phyloP scores from a whole-genome alignment of 2,888 invertebrate species.

The Megamerina dolium region DNA sequence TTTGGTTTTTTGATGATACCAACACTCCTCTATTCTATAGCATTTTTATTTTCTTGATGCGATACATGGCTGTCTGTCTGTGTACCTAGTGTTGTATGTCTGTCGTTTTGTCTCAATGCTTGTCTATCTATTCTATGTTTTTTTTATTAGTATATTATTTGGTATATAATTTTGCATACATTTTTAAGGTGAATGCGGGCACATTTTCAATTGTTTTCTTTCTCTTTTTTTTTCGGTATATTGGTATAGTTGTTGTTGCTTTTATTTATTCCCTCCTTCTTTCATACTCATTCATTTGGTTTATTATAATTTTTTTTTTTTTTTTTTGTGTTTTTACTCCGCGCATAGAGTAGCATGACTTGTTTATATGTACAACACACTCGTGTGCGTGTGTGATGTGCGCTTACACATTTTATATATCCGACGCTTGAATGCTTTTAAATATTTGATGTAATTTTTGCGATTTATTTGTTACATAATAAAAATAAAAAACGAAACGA shows the following conservation, averaged over 20 bases:
- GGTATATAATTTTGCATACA: background rate
- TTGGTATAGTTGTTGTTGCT: no score
- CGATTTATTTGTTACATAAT: conserved; percentile 15
- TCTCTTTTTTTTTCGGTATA: no score
- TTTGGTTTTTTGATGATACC: no score
- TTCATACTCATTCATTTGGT: no score
- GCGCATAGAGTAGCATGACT: background rate
- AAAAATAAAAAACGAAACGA: no score
- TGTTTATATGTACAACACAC: background rate
- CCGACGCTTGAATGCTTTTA: conserved; percentile 13
- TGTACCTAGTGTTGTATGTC: background rate
- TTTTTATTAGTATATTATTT: background rate
- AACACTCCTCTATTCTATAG: no score
- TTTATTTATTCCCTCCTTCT: no score
- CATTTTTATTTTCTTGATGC: no score
- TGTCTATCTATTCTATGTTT: conserved; percentile 1
- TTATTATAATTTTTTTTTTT: conserved; percentile 1
- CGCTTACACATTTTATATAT: conserved; percentile 5
- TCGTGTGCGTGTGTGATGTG: no score
- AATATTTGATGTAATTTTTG: conserved; percentile 23
- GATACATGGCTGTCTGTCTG: no score
- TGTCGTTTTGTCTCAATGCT: conserved; percentile 4
- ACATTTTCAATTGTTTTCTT: no score
- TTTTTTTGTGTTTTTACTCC: background rate
- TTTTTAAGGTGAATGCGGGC: background rate